phyloP scores from a whole-genome alignment of 2,113 vertebrate species.

The Sclerurus mexicanus region DNA sequence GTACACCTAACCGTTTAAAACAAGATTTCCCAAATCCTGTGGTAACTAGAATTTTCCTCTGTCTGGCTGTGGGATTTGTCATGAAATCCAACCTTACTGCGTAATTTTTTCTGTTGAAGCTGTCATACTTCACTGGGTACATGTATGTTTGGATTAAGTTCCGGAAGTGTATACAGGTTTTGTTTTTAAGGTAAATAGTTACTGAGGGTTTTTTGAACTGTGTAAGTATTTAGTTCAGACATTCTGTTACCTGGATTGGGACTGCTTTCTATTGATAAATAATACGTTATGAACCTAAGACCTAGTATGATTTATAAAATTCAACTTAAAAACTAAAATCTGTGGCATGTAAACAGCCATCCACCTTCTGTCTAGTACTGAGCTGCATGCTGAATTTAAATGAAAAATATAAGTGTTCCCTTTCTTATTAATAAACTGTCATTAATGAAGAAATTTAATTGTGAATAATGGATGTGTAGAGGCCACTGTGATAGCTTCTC shows the following conservation, averaged over 20 bases:
- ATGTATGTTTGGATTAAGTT: neutral
- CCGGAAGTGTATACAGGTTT: neutral
- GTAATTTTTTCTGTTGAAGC: neutral
- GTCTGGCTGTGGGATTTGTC: neutral
- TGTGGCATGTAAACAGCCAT: neutral
- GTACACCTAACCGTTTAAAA: neutral
- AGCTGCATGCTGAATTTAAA: neutral
- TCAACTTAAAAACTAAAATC: neutral
- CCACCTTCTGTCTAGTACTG: neutral
- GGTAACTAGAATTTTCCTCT: neutral
- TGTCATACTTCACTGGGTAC: neutral
- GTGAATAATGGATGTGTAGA: neutral
- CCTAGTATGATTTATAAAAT: neutral
- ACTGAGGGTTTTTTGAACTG: neutral
- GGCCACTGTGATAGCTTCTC: neutral
- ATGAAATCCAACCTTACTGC: neutral
- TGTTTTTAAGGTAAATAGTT: neutral
- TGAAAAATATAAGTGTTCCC: neutral
- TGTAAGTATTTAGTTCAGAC: neutral
- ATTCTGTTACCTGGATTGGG: neutral
- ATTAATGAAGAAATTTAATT: neutral
- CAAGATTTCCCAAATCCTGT: neutral
- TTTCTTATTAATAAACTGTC: neutral
- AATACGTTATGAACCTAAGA: neutral
- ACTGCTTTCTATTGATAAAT: neutral